Base-by-base conservation (phyloP, 2,888 invertebrate species). In the Uloborus plumipes region DNA sequence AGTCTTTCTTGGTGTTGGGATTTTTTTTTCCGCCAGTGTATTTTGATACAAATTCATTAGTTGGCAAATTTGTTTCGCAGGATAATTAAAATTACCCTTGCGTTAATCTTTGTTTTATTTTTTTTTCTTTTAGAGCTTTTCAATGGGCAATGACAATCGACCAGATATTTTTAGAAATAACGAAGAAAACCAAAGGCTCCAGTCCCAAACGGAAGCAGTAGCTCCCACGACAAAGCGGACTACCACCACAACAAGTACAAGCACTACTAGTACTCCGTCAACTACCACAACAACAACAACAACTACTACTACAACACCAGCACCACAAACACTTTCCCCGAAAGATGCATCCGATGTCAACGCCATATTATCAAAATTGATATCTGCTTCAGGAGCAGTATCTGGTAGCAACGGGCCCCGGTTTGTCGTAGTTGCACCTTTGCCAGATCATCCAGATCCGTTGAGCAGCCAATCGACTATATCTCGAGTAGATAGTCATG, bases 341-440 rank as follows among this genome's bases (percentile, higher is more conserved):
- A 65, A 75, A 53, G 67, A 69, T 50, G 77, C 66, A 7, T 73
- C 66, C 2, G 83, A 83, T 47, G 83, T 83, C n/a, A 83, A 75
- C 26, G 77, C 76, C 49, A 77, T 83, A 26, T 15, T 83, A 7
- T 83, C 83, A 1, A 77, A 83, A 53, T 58, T 83, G 7, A 83
- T 83, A 49, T 77, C 75, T 9, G 75, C 75, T 4, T 75, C 79
- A 13, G 71, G 69, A 22, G 80, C 72, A 7, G 80, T 72, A 3
- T 39, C 69, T n/a, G 75, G 77, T 6, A 77, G 70, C 7, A 74
- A 18, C 20, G 75, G 81, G 14, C 84, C 81, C 2, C 67, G 76
- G 16, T 81, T 84, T 39, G 84, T 84, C 1, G 79, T 84, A 0
- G 79, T 84, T 18, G 84, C 84, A 0, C 84, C 84, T 15, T 61